phyloP scores from a whole-genome alignment of 2,888 invertebrate genomes.

The Xanthorhoe spadicearia region DNA sequence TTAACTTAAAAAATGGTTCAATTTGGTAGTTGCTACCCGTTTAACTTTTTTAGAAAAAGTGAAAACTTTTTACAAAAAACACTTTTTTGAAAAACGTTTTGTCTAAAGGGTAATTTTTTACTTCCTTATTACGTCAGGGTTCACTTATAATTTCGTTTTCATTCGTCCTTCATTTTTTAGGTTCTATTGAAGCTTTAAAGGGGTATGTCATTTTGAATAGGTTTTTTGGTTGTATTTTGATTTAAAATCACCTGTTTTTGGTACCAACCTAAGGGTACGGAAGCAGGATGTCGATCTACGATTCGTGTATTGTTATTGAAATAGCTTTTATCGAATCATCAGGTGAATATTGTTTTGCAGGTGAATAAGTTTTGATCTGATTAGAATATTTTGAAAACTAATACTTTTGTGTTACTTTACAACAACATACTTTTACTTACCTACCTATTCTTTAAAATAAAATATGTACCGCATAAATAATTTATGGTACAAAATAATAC shows the following conservation, averaged over 20 bases:
- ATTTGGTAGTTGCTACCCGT: conserved; percentile 6
- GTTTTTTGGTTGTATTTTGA: conserved; percentile 56
- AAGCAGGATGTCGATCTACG: conserved; percentile 70
- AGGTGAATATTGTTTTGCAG: conserved; percentile 33
- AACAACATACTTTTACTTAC: not conserved
- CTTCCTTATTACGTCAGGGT: conserved; percentile 44
- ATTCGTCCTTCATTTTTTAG: conserved; percentile 56
- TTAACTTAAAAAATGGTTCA: conserved; percentile 5
- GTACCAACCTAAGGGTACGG: conserved; percentile 63
- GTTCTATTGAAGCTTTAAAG: conserved; percentile 58
- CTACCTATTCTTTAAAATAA: too few species aligned
- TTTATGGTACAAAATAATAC: too few species aligned
- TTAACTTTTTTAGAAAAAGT: not conserved
- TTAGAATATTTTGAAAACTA: not conserved
- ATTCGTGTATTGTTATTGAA: conserved; percentile 49
- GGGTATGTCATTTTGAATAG: conserved; percentile 69
- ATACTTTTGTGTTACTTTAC: not conserved
- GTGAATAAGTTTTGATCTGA: conserved; percentile 18
- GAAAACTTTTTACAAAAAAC: not conserved
- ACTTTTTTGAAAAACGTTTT: conserved; percentile 3
- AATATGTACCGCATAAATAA: too few species aligned
- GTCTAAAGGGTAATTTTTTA: conserved; percentile 15
- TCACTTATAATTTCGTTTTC: conserved; percentile 59
- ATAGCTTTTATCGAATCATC: conserved; percentile 45
- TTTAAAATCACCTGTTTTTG: conserved; percentile 68